These are phyloP conservation scores for Drosophila sordidapex DNA, from an alignment of 2,888 invertebrate genomes.

Conservation along the genomic window DNA sequence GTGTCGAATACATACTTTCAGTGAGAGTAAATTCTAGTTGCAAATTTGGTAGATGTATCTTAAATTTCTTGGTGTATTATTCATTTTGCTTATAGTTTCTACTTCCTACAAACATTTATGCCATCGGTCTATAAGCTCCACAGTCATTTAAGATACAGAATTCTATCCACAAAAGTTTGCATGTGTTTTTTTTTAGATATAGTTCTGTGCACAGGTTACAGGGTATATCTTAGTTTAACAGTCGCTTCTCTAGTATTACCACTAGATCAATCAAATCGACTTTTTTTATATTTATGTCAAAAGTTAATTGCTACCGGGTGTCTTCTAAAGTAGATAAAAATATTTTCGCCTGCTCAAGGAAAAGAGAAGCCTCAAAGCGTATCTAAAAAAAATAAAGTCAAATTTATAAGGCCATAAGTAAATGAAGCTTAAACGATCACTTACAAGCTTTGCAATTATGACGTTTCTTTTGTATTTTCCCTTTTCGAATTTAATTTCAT, in stretches of 20 bases:
- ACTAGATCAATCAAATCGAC: too few species aligned
- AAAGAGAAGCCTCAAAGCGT: background rate
- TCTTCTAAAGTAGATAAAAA: background rate
- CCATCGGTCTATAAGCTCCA: background rate
- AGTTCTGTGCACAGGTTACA: background rate
- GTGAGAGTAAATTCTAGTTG: background rate
- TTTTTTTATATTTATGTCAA: conserved; percentile 17
- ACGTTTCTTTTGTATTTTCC: conserved; percentile 5
- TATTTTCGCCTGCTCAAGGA: background rate
- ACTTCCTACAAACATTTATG: background rate
- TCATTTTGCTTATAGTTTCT: background rate
- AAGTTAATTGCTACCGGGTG: conserved; percentile 2
- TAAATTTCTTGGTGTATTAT: background rate
- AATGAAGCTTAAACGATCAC: background rate
- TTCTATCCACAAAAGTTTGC: background rate
- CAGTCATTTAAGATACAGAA: background rate
- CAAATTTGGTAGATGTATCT: background rate
- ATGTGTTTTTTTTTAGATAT: background rate
- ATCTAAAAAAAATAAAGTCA: background rate
- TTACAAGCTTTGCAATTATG: conserved; percentile 6
- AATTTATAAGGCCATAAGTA: conserved; percentile 1
- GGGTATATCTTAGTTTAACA: background rate
- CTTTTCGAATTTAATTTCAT: conserved; percentile 13
- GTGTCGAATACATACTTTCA: background rate
- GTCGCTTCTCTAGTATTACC: background rate